A percentile compares a stretch with the other conserved stretches of the same genome.
Evolutionary conservation across 2,888 invertebrate genomes (phyloP).

Genomic region (Petrolisthes manimaculis): DNA sequence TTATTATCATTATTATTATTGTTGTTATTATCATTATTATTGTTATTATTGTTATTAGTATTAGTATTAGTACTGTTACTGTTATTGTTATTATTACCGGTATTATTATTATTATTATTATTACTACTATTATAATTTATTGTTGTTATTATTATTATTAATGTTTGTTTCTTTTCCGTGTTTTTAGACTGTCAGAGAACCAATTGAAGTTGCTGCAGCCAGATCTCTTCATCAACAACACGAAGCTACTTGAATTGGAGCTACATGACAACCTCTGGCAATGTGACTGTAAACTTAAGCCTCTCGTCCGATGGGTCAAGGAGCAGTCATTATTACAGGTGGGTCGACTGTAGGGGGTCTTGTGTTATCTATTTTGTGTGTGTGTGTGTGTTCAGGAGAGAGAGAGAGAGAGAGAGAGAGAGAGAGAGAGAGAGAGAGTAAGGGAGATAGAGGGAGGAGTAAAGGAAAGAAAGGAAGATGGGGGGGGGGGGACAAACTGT

Average conservation of each 20-base stretch:
- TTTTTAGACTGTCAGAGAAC: constrained; percentile 80
- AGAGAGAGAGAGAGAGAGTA: not conserved
- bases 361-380: too few species aligned
- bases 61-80: not conserved
- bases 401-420: not conserved
- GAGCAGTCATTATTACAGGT: constrained; percentile 76
- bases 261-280: constrained; percentile 90
- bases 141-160: too few species aligned
- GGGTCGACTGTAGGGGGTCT: too few species aligned
- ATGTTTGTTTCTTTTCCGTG: too few species aligned
- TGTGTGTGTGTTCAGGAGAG: not conserved
- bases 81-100: too few species aligned
- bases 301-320: constrained; percentile 86
- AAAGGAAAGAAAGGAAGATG: not conserved
- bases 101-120: too few species aligned
- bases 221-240: constrained; percentile 79
- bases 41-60: too few species aligned
- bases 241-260: constrained; percentile 84
- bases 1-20: too few species aligned
- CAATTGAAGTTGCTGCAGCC: constrained; percentile 79
- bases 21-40: too few species aligned
- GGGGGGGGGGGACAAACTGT: not conserved
- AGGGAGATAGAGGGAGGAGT: not conserved
- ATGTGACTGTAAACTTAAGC: constrained; percentile 88
- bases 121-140: too few species aligned